Evolutionary conservation across 2,888 invertebrate species (phyloP), one percentile per base, ranked within the genome.

Genomic region (Cheilosia vernalis): DNA sequence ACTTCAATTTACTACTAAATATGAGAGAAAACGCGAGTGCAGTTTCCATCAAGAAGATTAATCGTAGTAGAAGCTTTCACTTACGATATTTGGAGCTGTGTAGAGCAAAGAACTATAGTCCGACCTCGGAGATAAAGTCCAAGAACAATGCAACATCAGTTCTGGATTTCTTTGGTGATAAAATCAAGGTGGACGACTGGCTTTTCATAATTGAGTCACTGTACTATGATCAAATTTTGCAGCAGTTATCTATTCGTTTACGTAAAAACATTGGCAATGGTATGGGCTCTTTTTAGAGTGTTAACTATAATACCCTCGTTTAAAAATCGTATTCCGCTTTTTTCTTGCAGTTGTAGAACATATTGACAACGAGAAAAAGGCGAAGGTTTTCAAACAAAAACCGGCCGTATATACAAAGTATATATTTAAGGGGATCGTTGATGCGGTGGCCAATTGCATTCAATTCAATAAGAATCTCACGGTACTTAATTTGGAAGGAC

Each of bases 101-200:
- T 79, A 89, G 92, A 2, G 87, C 91, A 6, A 92, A 91, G 87
- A 92, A 92, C 88, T 78, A 90, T 61, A 87, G 89, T 6, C 91
- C 92, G 0, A 67, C 90, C 21, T 66, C 89, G 0, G 91, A 91
- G 21, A 89, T 92, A 13, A 91, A 91, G 44, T 82, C 88, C 15
- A 92, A 91, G 76, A 88, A 89, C 9, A 90, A 92, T 53, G 93
- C 93, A 72, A 93, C 93, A 19, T 93, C 94, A 61, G 91, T 93
- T 49, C 88, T 95, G 82, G 96, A 96, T 88, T 95, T 97, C 88
- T 94, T 94, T 87, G 95, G 95, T 64, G 96, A 97, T 89, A 94
- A 96, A 87, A 93, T 97, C 63, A 95, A 95, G 89, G 94, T 95
- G 83, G 94, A 93, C 82, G 96, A 97, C 87, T 97, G 96, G 96